Evolutionary conservation across 2,113 vertebrate species (phyloP).

Genomic region (Murina feae): DNA sequence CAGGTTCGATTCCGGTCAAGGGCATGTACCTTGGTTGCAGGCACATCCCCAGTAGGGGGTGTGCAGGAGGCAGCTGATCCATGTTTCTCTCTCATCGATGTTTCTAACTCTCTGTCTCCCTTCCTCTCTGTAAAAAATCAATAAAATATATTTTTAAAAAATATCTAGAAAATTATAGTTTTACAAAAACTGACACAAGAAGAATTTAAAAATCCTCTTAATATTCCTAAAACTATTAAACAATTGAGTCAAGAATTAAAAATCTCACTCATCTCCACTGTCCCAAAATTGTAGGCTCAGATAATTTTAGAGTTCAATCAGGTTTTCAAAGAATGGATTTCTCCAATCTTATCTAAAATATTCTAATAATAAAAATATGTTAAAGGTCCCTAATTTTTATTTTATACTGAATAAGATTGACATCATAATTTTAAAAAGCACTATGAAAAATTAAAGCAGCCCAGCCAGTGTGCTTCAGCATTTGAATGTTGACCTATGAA

Average conservation of each 20-base stretch:
- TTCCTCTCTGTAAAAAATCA: no score
- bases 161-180: background rate
- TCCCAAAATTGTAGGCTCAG: background rate
- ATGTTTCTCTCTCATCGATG: no score
- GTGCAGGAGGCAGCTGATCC: no score
- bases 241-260: background rate
- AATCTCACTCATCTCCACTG: background rate
- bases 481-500: no score
- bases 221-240: background rate
- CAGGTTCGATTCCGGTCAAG: no score
- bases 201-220: background rate
- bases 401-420: background rate
- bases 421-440: background rate
- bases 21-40: no score
- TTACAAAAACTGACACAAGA: background rate
- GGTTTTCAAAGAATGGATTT: background rate
- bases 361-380: background rate
- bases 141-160: no score
- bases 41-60: no score
- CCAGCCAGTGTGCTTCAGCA: no score
- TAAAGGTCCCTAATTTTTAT: background rate
- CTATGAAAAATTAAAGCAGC: background rate
- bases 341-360: background rate
- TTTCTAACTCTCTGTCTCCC: no score
- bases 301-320: background rate